Base-by-base conservation (phyloP, 2,888 invertebrate genomes). In the Diarsia dahlii region DNA sequence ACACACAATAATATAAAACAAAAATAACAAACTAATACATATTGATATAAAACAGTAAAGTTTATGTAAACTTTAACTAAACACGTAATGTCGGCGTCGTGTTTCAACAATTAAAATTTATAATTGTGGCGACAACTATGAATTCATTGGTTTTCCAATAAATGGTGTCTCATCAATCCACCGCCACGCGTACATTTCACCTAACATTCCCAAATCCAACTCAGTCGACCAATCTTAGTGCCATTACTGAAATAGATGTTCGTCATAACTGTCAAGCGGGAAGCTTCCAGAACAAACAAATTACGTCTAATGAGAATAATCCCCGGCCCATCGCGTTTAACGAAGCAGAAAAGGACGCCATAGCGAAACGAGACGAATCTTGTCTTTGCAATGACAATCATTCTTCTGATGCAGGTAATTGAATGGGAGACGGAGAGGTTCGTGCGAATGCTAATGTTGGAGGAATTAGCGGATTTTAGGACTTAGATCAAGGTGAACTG, bases 281-380 rank as follows among this genome's bases (percentile, higher is more conserved):
- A 77, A 78, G 70, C 85, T 82, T 66, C 82, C 78, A 75, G 82
- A 86, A 86, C 89, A 89, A 91, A 90, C 89, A 90, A 92, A 91
- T 91, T 89, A 90, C 86, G 83, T 74, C 86, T 90, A 91, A 92
- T 91, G 91, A 91, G 89, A 87, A 89, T 90, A 90, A 92, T 92
- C 88, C 87, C 79, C 83, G 80, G 84, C 85, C 87, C 89, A 89
- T 90, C 82, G 84, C 84, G 88, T 78, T 85, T 85, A 93, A 92
- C 91, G 90, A 90, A 89, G 85, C 87, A 89, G 90, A 90, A 91
- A 91, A 87, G 87, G 90, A 88, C 86, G 80, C 83, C 76, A 81
- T 75, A 76, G 76, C 74, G 77, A 83, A 85, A 86, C 82, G 88
- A 82, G 84, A 91, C 76, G 87, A 89, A 90, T 89, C 89, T 89